Evolutionary conservation across 2,113 vertebrate species (phyloP).

Genomic region (Scolopax mira): DNA sequence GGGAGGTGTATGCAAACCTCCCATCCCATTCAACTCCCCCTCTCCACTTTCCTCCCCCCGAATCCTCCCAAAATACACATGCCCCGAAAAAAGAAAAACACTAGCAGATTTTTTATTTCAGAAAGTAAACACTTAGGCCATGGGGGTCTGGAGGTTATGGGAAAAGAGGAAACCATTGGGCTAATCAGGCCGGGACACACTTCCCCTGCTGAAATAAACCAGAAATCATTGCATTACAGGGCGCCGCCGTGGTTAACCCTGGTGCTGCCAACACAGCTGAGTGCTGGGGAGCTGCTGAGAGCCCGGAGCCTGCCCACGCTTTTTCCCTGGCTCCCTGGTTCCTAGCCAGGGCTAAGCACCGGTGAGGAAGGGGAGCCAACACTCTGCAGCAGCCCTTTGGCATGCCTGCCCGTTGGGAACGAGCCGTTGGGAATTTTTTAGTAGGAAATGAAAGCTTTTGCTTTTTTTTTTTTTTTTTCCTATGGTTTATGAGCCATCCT

Average conservation of each 20-base stretch:
- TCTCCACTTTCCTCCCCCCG: constrained; percentile 58
- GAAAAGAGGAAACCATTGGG: constrained; percentile 99
- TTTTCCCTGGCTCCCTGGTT: not conserved
- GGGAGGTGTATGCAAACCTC: constrained; percentile 41
- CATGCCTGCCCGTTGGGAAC: not conserved
- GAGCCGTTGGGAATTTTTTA: not conserved
- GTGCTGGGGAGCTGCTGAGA: not conserved
- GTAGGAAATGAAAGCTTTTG: not conserved
- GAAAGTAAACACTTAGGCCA: constrained; percentile 98
- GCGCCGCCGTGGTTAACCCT: constrained; percentile 71
- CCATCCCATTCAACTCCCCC: constrained; percentile 47
- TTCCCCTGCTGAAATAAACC: constrained; percentile 92
- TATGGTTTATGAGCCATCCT: constrained; percentile 21
- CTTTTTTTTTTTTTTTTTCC: not conserved
- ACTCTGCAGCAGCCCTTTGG: not conserved
- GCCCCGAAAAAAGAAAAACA: constrained; percentile 80
- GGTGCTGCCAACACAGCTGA: constrained; percentile 56
- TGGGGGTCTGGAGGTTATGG: constrained; percentile 99
- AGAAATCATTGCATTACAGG: constrained; percentile 74
- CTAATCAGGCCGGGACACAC: constrained; percentile 97
- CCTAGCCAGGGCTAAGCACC: fast-evolving
- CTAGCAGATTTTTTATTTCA: constrained; percentile 96
- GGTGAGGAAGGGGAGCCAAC: not conserved
- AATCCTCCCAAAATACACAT: constrained; percentile 79
- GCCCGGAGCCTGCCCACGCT: not conserved